Evolutionary conservation across 2,113 vertebrate genomes (phyloP), one percentile per base, ranked within the genome.

Genomic region (Phasianus colchicus): DNA sequence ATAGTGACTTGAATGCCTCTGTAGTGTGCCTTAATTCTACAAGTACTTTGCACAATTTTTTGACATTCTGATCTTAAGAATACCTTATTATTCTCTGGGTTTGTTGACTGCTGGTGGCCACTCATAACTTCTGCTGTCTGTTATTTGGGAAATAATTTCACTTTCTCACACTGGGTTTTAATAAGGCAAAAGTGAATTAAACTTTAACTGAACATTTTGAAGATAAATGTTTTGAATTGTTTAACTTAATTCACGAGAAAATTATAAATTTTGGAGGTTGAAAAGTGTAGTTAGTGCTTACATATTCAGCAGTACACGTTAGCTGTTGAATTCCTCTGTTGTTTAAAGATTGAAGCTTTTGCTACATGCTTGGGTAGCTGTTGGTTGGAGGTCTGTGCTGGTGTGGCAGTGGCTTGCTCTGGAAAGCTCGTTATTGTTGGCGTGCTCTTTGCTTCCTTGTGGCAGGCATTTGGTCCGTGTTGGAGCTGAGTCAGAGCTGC

Each of bases 21-120:
- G 75, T 93, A 88, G 76, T 86, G 89, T 86, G 88, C 57, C 95
- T 80, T 96, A 92, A 93, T 94, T 96, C 88, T 93, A 27, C 80
- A 43, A 80, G 79, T 60, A n/a, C 92, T 94, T 95, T 93, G 67
- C 92, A 88, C 57, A 65, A 75, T 43, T 94, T 96, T 93, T 92
- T 92, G 92, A 93, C 89, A 94, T 93, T 89, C 85, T 87, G 82
- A 87, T 93, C 79, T 91, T 85, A 92, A 96, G 91, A 93, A 91
- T 88, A 92, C 75, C 73, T 93, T 90, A 58, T 81, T 87, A 72
- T 93, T 85, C 93, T 87, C 42, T 67, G 34, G 32, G 67, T 64
- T 79, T 76, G 69, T 76, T 83, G 83, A 71, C 63, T 76, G 27
- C 91, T 93, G 42, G 85, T 93, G 87, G 82, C 66, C 77, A 72